A percentile compares a stretch with the other conserved stretches of the same genome.
phyloP scores from a whole-genome alignment of 1,140 invertebrate species.

The Elysia chlorotica region DNA sequence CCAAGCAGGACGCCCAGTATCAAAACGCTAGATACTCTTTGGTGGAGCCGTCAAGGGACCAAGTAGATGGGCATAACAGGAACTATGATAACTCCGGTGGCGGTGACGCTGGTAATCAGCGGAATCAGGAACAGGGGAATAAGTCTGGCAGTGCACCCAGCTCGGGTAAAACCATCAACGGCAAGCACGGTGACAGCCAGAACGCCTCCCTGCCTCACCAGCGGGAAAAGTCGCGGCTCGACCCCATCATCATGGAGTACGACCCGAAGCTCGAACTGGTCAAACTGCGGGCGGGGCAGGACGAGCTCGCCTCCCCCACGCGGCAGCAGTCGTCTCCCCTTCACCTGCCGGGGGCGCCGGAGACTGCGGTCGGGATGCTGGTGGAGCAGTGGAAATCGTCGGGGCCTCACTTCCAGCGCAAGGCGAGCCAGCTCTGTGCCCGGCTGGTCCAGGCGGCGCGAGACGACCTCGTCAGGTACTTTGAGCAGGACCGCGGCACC shows the following conservation, averaged over 20 bases:
- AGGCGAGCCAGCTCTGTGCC: slow-evolving; percentile 31
- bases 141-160: too few relatives aligned
- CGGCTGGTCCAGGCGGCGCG: slow-evolving; percentile 33
- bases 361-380: slow-evolving; percentile 26
- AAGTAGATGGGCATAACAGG: too few relatives aligned
- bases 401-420: slow-evolving; percentile 28
- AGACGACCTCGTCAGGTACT: slow-evolving; percentile 44
- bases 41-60: too few relatives aligned
- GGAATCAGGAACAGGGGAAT: too few relatives aligned
- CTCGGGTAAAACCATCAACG: too few relatives aligned
- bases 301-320: slow-evolving; percentile 13
- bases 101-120: too few relatives aligned
- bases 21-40: neutral
- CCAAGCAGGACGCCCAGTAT: neutral
- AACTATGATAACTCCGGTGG: too few relatives aligned
- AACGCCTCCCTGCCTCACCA: neutral
- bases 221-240: neutral
- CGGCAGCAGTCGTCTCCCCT: neutral
- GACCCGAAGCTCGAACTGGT: slow-evolving; percentile 28
- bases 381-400: slow-evolving; percentile 38
- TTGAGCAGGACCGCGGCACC: slow-evolving; percentile 49
- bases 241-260: slow-evolving; percentile 35
- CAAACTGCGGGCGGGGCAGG: slow-evolving; percentile 25
- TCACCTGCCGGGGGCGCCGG: too few relatives aligned
- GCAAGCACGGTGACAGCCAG: neutral